These are phyloP conservation scores for Diplazon laetatorius DNA, from an alignment of 2,888 invertebrate genomes.

Conservation along the genomic window DNA sequence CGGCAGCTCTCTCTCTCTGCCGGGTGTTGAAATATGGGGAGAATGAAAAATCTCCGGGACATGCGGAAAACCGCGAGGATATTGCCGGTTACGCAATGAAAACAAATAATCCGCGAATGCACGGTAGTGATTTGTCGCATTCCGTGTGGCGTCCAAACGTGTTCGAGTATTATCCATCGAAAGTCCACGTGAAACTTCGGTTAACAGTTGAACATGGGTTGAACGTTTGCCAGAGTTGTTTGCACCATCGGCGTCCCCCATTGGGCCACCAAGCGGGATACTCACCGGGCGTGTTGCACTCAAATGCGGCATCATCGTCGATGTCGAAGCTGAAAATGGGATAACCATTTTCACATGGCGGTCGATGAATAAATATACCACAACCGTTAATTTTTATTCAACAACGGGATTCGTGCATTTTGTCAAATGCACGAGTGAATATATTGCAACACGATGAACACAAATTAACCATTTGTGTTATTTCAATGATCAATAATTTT, in stretches of 20 bases:
- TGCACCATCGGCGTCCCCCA: neutral
- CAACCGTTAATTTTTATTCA: neutral
- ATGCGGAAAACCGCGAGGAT: constrained; percentile 2
- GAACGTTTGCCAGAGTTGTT: neutral
- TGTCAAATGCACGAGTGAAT: neutral
- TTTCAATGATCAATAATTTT: neutral
- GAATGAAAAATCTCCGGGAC: neutral
- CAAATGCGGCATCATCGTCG: constrained; percentile 1
- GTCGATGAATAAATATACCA: constrained; percentile 16
- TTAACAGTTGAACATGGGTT: neutral
- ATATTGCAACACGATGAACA: neutral
- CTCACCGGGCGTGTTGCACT: neutral
- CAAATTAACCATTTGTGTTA: too few relatives aligned
- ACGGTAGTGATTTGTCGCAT: constrained; percentile 1
- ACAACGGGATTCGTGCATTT: neutral
- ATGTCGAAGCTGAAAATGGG: constrained; percentile 7
- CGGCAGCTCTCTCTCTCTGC: neutral
- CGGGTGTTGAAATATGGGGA: neutral
- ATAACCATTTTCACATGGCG: neutral
- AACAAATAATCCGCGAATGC: constrained; percentile 1
- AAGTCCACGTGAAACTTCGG: neutral
- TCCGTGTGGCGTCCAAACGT: neutral
- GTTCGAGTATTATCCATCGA: constrained; percentile 6
- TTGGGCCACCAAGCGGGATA: neutral
- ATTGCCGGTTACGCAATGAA: constrained; percentile 1